These are phyloP conservation scores for Numida meleagris DNA, from an alignment of 2,113 vertebrate genomes.

Conservation along the genomic window DNA sequence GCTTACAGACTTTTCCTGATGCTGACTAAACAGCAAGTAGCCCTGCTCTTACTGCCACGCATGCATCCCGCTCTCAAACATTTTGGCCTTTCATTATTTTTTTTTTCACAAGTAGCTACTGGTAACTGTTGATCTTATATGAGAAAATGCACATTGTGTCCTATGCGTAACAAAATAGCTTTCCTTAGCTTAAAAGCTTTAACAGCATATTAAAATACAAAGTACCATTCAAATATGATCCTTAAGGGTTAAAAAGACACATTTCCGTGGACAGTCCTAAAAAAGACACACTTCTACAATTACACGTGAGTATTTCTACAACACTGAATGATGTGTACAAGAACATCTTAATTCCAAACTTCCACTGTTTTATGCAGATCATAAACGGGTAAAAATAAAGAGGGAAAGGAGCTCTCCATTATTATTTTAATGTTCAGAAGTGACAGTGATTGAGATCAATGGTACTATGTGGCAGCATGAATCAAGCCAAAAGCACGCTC, in stretches of 20 bases:
- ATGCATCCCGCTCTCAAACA: not conserved
- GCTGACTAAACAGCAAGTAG: not conserved
- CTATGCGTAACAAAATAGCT: not conserved
- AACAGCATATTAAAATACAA: not conserved
- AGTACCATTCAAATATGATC: not conserved
- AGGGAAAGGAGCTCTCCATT: constrained; percentile 17
- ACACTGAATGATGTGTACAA: not conserved
- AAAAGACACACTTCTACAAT: not conserved
- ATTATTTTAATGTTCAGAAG: constrained; percentile 40
- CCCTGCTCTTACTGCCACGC: not conserved
- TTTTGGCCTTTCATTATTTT: not conserved
- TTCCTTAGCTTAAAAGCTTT: not conserved
- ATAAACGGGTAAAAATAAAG: constrained; percentile 7
- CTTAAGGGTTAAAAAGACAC: not conserved
- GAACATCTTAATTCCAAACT: constrained; percentile 9
- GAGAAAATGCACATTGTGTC: not conserved
- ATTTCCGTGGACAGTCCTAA: not conserved
- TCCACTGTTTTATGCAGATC: constrained; percentile 7
- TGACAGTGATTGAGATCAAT: constrained; percentile 64
- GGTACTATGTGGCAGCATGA: constrained; percentile 30
- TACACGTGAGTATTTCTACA: constrained; percentile 11
- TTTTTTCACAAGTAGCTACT: not conserved
- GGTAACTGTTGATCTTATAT: not conserved
- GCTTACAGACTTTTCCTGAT: not conserved
- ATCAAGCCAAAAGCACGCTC: constrained; percentile 34